Percentiles rank a stretch among this genome's conserved stretches.
phyloP scores from a whole-genome alignment of 1,140 invertebrate species.

The Orchestia grillus region DNA sequence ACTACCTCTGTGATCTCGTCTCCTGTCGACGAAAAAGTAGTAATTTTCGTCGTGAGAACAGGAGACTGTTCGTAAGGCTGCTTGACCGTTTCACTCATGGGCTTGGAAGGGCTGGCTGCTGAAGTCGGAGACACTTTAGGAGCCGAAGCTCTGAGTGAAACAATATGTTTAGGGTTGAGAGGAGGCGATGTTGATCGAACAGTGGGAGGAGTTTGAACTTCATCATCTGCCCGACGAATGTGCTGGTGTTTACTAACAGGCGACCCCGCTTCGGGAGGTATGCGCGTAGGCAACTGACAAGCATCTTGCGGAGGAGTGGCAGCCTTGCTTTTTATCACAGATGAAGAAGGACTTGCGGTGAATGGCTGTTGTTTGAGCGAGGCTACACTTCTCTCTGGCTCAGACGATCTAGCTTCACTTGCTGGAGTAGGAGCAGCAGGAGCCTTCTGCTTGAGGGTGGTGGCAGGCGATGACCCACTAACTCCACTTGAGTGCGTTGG shows the following conservation, averaged over 20 bases:
- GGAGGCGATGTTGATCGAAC: background rate
- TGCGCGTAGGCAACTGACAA: background rate
- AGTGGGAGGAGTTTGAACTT: background rate
- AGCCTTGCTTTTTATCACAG: background rate
- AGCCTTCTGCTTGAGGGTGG: background rate
- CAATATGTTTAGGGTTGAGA: constrained; percentile 40
- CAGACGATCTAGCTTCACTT: background rate
- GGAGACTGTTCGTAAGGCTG: background rate
- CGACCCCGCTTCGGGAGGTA: background rate
- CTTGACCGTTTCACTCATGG: background rate
- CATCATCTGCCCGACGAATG: background rate
- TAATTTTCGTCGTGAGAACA: constrained; percentile 45
- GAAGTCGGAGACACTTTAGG: constrained; percentile 18
- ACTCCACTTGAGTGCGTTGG: constrained; percentile 27
- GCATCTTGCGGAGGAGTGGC: background rate
- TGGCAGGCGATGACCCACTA: background rate
- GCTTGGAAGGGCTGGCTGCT: background rate
- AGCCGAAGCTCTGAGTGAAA: constrained; percentile 25
- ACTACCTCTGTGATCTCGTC: constrained; percentile 30
- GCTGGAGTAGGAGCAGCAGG: background rate
- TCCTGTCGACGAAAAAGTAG: constrained; percentile 19
- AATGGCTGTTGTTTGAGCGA: constrained; percentile 21
- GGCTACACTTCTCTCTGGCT: background rate
- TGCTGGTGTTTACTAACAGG: background rate
- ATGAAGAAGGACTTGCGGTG: background rate